These are phyloP conservation scores for Microtus montanus DNA, from an alignment of 2,113 vertebrate species.

Conservation along the genomic window DNA sequence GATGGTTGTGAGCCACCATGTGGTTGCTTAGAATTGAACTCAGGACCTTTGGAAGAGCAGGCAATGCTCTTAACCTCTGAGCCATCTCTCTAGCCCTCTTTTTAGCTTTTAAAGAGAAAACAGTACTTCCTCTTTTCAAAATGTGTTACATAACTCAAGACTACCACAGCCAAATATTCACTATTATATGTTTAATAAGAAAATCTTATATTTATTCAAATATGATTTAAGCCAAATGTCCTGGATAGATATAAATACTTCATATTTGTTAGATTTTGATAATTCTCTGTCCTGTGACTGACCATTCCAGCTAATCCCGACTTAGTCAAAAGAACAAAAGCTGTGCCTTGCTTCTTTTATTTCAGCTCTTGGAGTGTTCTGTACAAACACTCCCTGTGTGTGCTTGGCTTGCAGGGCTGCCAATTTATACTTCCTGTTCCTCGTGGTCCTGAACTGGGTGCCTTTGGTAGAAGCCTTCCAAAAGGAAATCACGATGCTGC, in stretches of 20 bases:
- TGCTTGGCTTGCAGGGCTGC: conserved; percentile 88
- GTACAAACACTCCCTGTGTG: not conserved
- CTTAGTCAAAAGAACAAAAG: not conserved
- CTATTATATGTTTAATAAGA: not conserved
- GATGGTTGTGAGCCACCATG: too few relatives aligned
- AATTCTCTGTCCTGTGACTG: not conserved
- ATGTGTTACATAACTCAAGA: not conserved
- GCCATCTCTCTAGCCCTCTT: too few relatives aligned
- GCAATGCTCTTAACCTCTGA: too few relatives aligned
- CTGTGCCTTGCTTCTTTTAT: not conserved
- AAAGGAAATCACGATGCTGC: conserved; percentile 98
- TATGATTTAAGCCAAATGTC: not conserved
- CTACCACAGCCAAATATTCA: not conserved
- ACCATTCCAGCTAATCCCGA: not conserved
- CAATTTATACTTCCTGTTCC: conserved; percentile 97
- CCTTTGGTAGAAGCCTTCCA: conserved; percentile 97
- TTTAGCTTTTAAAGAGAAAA: conserved; percentile 35
- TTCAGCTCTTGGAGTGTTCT: not conserved
- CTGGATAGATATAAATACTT: not conserved
- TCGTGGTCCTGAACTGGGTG: conserved; percentile 97
- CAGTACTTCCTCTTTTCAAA: not conserved
- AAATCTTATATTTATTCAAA: not conserved
- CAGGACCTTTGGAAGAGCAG: too few relatives aligned
- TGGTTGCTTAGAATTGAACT: too few relatives aligned
- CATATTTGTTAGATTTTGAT: not conserved